A percentile compares a stretch with the other conserved stretches of the same genome.
Conservation (phyloP, 64 coral and sea anemone genomes). For the Catalaphyllia jardinei region DNA sequence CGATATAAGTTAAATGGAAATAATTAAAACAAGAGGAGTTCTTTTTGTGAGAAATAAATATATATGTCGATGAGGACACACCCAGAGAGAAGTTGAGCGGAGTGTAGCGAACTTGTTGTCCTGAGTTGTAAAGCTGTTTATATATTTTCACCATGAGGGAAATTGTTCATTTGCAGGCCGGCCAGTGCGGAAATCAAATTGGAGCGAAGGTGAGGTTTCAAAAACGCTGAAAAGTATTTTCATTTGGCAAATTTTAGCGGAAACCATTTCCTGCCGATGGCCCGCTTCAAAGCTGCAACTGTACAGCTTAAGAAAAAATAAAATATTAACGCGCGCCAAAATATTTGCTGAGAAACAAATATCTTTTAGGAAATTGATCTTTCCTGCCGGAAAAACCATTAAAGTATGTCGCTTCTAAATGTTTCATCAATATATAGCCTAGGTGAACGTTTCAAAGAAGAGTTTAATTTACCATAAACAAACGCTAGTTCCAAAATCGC, state of each 20-base stretch:
- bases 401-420: too few relatives aligned
- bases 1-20: not conserved
- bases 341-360: too few relatives aligned
- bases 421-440: too few relatives aligned
- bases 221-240: not conserved
- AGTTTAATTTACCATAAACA: too few relatives aligned
- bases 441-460: too few relatives aligned
- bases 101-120: not conserved
- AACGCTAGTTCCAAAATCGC: too few relatives aligned
- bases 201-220: constrained; percentile 57
- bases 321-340: too few relatives aligned
- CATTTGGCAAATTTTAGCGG: not conserved
- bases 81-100: not conserved
- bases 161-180: constrained; percentile 69
- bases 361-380: too few relatives aligned
- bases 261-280: not conserved
- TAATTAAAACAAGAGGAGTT: not conserved
- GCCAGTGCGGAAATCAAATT: constrained; percentile 82
- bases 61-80: constrained; percentile 8
- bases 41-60: not conserved
- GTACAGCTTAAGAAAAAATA: too few relatives aligned
- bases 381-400: too few relatives aligned
- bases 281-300: too few relatives aligned
- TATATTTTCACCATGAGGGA: constrained; percentile 50
- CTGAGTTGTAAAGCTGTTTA: not conserved